A percentile compares a stretch with the other conserved stretches of the same genome.
Conservation (phyloP, 2,113 vertebrate genomes). For the Nesospiza acunhae region DNA sequence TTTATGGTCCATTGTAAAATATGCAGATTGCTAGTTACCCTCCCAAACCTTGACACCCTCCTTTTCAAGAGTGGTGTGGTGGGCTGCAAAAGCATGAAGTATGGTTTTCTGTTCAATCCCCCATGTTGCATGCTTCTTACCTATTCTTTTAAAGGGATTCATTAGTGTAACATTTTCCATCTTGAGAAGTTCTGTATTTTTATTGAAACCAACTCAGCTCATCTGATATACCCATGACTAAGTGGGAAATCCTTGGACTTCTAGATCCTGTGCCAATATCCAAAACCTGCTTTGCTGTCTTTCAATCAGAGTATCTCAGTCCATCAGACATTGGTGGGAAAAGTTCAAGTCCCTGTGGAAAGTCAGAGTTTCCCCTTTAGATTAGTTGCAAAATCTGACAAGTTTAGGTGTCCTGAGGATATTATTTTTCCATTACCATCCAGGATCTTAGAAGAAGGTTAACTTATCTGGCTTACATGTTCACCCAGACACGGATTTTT, state of each 20-base stretch:
- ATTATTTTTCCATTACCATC: background rate
- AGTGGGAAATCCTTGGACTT: background rate
- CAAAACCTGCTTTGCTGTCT: background rate
- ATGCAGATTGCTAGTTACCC: background rate
- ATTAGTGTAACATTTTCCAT: background rate
- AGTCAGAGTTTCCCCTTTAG: background rate
- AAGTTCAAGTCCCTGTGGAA: background rate
- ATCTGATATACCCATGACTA: background rate
- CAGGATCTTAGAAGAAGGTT: background rate
- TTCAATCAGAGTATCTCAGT: background rate
- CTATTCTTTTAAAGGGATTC: background rate
- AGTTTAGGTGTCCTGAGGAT: background rate
- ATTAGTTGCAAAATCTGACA: background rate
- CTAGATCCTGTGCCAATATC: background rate
- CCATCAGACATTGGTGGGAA: background rate
- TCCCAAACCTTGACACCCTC: background rate
- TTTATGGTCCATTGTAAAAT: background rate
- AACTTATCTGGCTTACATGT: background rate
- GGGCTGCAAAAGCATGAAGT: background rate
- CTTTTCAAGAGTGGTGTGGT: background rate
- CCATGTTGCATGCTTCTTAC: background rate
- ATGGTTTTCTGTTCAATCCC: background rate
- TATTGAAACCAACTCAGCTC: background rate
- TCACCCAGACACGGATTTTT: background rate
- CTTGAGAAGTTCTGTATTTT: background rate